Evolutionary conservation across 2,888 invertebrate species (phyloP), one percentile per base, ranked within the genome.

Genomic region (Tethea ocularis): DNA sequence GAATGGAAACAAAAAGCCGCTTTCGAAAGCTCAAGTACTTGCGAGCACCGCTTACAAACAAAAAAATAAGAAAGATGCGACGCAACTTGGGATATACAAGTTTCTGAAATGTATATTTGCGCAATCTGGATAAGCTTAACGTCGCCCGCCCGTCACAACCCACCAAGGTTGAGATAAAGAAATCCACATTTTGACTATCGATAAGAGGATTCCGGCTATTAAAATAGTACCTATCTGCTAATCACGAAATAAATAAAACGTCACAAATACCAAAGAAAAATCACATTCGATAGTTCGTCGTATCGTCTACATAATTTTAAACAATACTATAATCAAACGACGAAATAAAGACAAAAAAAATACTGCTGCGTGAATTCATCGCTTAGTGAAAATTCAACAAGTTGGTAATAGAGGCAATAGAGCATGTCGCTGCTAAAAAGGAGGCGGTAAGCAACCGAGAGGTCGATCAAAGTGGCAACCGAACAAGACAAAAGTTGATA

Each of bases 1-100:
- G 67, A 72, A 72, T 67, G 67, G 56, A 64, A 66, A 69, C 66
- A 74, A 77, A 77, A 78, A 80, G 65, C 67, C 33, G 68, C 70
- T 74, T 77, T 75, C 71, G 63, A 75, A 75, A 77, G 68, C 63
- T 71, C 58, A 58, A 36, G 58, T 52, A 15, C 23, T 2, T 46
- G 17, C 20, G 41, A 17, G 8, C 17, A 17, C 8, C 41, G 41
- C 41, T 17, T 17, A 17, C 41, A 46, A 7, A 17, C 20, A 46
- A 46, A 46, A 20, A 46, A 46, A 38, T 38, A 38, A 38, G 38
- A 38, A 38, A 38, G 17, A 46, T 46, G 41, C 17, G 17, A 17
- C 41, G 17, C 41, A 46, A 46, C 17, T 46, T 7, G 17, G 41
- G 17, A 46, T 46, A 17, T 5, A 8, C 4, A 15, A 1, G 15